A percentile compares a stretch with the other conserved stretches of the same genome.
phyloP scores from a whole-genome alignment of 1,140 invertebrate species.

The Lamellibrachia luymesi region DNA sequence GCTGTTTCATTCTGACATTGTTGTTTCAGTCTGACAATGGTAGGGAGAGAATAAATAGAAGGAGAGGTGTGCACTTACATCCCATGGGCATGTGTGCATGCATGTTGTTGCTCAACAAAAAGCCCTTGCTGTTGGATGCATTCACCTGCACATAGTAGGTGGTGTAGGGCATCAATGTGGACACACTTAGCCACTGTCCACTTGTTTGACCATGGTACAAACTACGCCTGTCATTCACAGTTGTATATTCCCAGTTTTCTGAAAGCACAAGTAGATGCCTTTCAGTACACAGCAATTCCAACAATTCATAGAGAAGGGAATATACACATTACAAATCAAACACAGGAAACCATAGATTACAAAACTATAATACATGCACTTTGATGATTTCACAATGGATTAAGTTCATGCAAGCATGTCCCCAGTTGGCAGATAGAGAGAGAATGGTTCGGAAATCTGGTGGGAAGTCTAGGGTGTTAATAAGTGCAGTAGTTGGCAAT shows the following conservation, averaged over 20 bases:
- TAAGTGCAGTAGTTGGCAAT: not conserved
- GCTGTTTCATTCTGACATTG: too few species aligned
- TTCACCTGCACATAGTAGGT: conserved; percentile 49
- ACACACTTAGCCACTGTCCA: conserved; percentile 35
- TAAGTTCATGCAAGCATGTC: not conserved
- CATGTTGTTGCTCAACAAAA: conserved; percentile 43
- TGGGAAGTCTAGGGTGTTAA: not conserved
- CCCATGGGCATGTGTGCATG: conserved; percentile 39
- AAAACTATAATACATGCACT: not conserved
- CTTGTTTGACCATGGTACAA: conserved; percentile 31
- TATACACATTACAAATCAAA: too few species aligned
- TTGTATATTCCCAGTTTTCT: conserved; percentile 46
- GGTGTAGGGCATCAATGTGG: conserved; percentile 45
- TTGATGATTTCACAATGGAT: too few species aligned
- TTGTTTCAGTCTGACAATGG: too few species aligned
- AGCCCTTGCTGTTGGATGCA: conserved; percentile 51
- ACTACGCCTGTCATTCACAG: conserved; percentile 32
- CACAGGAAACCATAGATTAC: not conserved
- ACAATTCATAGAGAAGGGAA: not conserved
- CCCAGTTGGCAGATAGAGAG: not conserved
- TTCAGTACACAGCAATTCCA: not conserved
- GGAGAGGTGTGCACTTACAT: conserved; percentile 30
- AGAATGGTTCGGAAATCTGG: not conserved
- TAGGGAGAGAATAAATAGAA: not conserved
- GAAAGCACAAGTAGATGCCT: conserved; percentile 16